These are phyloP conservation scores for Ailuropoda melanoleuca DNA, from an alignment of 2,113 vertebrate genomes.

Conservation along the genomic window DNA sequence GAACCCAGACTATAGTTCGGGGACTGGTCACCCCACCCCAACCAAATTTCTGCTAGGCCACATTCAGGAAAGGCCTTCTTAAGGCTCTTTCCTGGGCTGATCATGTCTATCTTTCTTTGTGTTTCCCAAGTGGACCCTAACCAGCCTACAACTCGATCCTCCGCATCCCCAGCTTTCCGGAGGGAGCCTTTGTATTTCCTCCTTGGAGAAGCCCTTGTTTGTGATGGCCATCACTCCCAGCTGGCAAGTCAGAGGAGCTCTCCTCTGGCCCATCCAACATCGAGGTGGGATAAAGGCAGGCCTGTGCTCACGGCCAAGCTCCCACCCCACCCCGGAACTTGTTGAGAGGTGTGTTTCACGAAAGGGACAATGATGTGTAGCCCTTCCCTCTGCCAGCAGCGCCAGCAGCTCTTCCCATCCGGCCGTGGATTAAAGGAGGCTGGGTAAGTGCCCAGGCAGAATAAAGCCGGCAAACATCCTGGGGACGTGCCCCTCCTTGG, in stretches of 20 bases:
- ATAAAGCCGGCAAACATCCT: slow-evolving; percentile 73
- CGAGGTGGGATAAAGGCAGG: slow-evolving; percentile 71
- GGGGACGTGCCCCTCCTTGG: slow-evolving; percentile 56
- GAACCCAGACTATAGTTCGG: neutral
- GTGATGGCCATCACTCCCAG: slow-evolving; percentile 55
- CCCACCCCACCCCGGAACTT: slow-evolving; percentile 73
- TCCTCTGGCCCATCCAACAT: neutral
- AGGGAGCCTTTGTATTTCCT: slow-evolving; percentile 56
- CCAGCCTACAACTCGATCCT: neutral
- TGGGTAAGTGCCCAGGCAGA: slow-evolving; percentile 69
- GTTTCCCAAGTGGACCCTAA: slow-evolving; percentile 55
- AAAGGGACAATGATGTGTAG: slow-evolving; percentile 64
- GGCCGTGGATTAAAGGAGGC: slow-evolving; percentile 62
- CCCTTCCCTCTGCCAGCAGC: slow-evolving; percentile 48
- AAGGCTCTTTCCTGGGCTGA: neutral
- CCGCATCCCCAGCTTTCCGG: neutral
- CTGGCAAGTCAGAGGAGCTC: slow-evolving; percentile 27
- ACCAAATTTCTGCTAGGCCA: neutral
- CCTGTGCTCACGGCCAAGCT: slow-evolving; percentile 70
- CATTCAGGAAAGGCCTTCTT: neutral
- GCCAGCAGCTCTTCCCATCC: slow-evolving; percentile 73
- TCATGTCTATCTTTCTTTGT: slow-evolving; percentile 47
- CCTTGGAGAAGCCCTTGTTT: slow-evolving; percentile 69
- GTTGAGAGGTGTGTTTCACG: slow-evolving; percentile 62
- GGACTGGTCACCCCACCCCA: neutral